Evolutionary conservation across 2,888 invertebrate species (phyloP).

Genomic region (Leptopterna dolabrata): DNA sequence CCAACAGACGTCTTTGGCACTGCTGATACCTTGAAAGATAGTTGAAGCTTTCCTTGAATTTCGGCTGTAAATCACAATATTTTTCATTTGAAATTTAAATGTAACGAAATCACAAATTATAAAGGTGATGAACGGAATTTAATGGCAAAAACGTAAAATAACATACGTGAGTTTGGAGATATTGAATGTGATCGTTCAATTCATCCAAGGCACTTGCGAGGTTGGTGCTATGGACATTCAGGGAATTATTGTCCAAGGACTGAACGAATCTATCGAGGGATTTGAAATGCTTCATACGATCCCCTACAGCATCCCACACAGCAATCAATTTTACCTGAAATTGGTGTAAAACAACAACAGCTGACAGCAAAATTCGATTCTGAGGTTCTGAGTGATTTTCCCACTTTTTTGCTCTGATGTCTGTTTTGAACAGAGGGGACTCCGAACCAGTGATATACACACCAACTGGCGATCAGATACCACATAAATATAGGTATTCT

Average conservation of each 20-base stretch:
- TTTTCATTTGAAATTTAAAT: too few relatives aligned
- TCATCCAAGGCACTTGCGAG: slow-evolving; percentile 85
- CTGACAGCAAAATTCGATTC: too few relatives aligned
- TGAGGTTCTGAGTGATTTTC: too few relatives aligned
- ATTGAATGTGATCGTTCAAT: slow-evolving; percentile 88
- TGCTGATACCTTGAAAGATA: slow-evolving; percentile 89
- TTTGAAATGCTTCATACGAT: slow-evolving; percentile 85
- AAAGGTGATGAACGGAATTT: neutral
- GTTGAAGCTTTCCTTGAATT: slow-evolving; percentile 85
- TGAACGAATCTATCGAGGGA: slow-evolving; percentile 85
- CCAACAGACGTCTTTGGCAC: slow-evolving; percentile 82
- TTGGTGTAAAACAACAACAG: slow-evolving; percentile 51
- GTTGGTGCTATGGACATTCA: slow-evolving; percentile 85
- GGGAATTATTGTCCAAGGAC: slow-evolving; percentile 80
- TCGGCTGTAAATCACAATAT: slow-evolving; percentile 76
- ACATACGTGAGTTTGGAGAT: slow-evolving; percentile 83
- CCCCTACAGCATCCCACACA: slow-evolving; percentile 82
- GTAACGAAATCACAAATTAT: too few relatives aligned
- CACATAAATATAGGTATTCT: too few relatives aligned
- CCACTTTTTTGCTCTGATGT: too few relatives aligned
- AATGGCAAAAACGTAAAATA: neutral
- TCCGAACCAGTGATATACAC: too few relatives aligned
- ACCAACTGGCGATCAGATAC: too few relatives aligned
- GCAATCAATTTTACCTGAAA: slow-evolving; percentile 80
- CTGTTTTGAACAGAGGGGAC: too few relatives aligned